Evolutionary conservation across 2,888 invertebrate species (phyloP), one percentile per base, ranked within the genome.

Genomic region (Taphrorychus bicolor): DNA sequence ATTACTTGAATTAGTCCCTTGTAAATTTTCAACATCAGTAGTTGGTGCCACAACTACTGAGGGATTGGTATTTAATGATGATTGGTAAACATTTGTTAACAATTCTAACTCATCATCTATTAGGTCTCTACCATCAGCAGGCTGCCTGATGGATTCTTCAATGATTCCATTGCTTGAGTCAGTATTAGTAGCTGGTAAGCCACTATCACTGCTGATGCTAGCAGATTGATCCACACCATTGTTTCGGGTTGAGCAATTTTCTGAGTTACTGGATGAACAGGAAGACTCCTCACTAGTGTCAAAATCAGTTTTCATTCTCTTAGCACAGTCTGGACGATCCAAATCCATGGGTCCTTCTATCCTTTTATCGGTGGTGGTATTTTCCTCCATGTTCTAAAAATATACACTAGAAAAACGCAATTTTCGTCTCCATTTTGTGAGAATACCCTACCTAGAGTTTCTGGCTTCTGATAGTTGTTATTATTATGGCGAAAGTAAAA

Each of bases 221-320:
- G 76, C 75, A 51, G 72, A 73, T 67, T 77, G 77, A 67, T 74
- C 73, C 66, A 74, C 74, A 40, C 19, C 45, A 19, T 60, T 49
- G 24, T 62, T 70, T n/a, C n/a, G n/a, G n/a, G n/a, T n/a, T n/a
- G n/a, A n/a, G n/a, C n/a, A n/a, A 49, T 67, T 72, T 60, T 57
- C 67, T 7, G 72, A 69, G 63, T 69, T 73, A 5, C 7, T 5
- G 3, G 32, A 53, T 4, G 76, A 75, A 16, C 75, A 74, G 42
- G 70, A 76, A 21, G 75, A 76, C 16, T 73, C 74, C 56, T 77
- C 76, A 52, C 76, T 75, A 1, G 21, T 58, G 32, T 71, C 71
- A 52, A 70, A 68, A 59, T 75, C 77, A 57, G 77, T 79, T 73
- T 78, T 79, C 45, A 80, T 70, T 48, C 80, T 75, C 73, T 81